Base-by-base conservation (phyloP, 2,888 invertebrate species). In the Leptinotarsa haldemani region DNA sequence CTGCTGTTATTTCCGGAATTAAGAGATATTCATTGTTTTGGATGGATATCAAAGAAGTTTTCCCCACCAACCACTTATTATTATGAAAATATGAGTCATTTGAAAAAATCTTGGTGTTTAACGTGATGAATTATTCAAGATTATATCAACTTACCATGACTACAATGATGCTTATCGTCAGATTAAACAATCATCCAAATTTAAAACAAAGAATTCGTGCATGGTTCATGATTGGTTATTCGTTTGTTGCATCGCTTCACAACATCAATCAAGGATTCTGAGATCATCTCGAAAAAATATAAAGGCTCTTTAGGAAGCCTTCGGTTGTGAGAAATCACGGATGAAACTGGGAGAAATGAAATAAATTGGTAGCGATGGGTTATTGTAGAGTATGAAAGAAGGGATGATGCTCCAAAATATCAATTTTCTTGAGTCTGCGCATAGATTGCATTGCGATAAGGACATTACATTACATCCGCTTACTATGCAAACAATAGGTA, bases 371-470 rank as follows among this genome's bases (percentile, higher is more conserved):
- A 40, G 40, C 40, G 9, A 40, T 40, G 40, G 40, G 9, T 40
- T 12, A 40, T 40, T 40, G 40, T 2, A 9, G 9, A 40, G 9
- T 40, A 2, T 70, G 63, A 71, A 76, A 68, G 74, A 9, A 40
- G 73, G 75, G 74, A 71, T 74, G 71, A 74, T 74, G 76, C 71
- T 70, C 30, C 50, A 47, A 75, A 78, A 77, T 75, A 76, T 79
- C 79, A 74, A 79, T 79, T 73, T 65, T 48, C 48, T 70, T 70
- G 79, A 78, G 75, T 72, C 73, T 79, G 79, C 79, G 79, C 79
- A 70, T 70, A 76, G 77, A 77, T 77, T 66, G 74, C 64, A 40
- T 53, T 72, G 65, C 56, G 72, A 64, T 70, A 70, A 70, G 65
- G 58, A 58, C 9, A 9, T 40, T 12, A 9, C 2, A 40, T 40